A percentile compares a stretch with the other conserved stretches of the same genome.
Conservation (phyloP, 2,797 vertebrate genomes). For the Ibycter americanus region DNA sequence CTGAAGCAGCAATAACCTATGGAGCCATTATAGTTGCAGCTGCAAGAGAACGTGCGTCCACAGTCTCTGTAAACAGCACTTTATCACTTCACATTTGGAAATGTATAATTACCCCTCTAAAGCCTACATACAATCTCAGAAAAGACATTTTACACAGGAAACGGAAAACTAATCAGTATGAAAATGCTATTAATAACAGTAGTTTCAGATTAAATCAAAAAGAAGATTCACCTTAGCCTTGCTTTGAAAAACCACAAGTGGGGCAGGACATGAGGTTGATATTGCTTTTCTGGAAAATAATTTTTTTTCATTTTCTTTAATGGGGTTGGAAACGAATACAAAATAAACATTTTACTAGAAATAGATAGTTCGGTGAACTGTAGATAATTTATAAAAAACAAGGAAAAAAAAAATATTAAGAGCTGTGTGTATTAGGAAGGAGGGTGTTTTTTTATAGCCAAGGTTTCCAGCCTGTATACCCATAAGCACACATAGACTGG, state of each 20-base stretch:
- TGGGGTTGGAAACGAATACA: background rate
- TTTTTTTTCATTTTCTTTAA: background rate
- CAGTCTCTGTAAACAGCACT: background rate
- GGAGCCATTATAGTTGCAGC: background rate
- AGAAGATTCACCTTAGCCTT: background rate
- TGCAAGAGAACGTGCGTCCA: background rate
- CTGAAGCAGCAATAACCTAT: background rate
- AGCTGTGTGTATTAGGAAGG: background rate
- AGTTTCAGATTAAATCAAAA: background rate
- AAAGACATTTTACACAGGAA: background rate
- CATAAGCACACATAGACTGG: background rate
- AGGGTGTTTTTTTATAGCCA: background rate
- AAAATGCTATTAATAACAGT: background rate
- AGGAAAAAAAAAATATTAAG: background rate
- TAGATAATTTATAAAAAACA: background rate
- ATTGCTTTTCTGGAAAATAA: background rate
- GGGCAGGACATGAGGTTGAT: background rate
- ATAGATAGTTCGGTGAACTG: background rate
- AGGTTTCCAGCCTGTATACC: background rate
- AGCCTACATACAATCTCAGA: background rate
- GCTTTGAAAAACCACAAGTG: background rate
- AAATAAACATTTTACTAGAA: background rate
- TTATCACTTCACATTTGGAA: background rate
- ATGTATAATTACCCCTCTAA: background rate
- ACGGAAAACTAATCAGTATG: background rate